These are phyloP conservation scores for Verasper variegatus DNA, from an alignment of 2,113 vertebrate species.

Conservation along the genomic window DNA sequence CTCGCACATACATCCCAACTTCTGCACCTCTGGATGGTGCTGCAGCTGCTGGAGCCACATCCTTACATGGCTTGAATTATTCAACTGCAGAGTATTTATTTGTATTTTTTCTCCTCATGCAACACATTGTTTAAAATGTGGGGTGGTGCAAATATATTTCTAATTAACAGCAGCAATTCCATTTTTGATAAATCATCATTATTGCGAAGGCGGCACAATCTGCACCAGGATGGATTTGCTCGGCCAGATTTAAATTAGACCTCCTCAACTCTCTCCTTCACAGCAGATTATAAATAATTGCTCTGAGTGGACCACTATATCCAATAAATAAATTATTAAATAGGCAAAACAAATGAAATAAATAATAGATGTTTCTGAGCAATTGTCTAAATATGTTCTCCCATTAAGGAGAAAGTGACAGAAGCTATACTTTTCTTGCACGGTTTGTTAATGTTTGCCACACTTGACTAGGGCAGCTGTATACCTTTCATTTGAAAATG, in stretches of 20 bases:
- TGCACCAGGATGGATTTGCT: conserved; percentile 66
- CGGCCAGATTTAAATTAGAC: conserved; percentile 68
- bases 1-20: conserved; percentile 10
- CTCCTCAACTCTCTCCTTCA: conserved; percentile 64
- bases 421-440: not conserved
- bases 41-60: conserved; percentile 8
- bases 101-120: not conserved
- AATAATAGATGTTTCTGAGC: conserved; percentile 33
- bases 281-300: conserved; percentile 67
- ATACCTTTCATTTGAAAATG: conserved; percentile 32
- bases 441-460: conserved; percentile 14
- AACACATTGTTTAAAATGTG: conserved; percentile 17
- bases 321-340: conserved; percentile 53
- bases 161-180: conserved; percentile 53
- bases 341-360: conserved; percentile 24
- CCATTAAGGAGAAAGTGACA: conserved; percentile 19
- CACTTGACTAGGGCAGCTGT: not conserved
- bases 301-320: conserved; percentile 41
- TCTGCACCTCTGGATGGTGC: conserved; percentile 18
- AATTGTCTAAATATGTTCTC: conserved; percentile 30
- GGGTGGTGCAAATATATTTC: conserved; percentile 17
- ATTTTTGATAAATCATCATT: conserved; percentile 76
- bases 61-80: conserved; percentile 12
- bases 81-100: conserved; percentile 18
- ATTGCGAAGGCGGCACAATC: conserved; percentile 70